Evolutionary conservation across 2,113 vertebrate species (phyloP).

Genomic region (Engystomops pustulosus): DNA sequence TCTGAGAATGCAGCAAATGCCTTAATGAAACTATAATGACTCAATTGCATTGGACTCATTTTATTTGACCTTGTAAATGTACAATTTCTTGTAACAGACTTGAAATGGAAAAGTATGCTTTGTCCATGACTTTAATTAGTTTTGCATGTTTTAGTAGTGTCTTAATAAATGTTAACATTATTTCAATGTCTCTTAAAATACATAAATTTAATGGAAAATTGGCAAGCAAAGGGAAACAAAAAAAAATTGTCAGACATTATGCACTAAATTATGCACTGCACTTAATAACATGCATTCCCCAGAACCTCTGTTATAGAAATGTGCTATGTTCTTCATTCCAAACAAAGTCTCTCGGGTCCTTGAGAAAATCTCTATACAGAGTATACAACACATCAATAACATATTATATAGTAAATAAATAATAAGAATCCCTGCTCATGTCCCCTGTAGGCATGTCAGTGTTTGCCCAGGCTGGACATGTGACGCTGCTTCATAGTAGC

Average conservation of each 20-base stretch:
- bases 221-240: not conserved
- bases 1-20: not conserved
- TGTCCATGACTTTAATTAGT: not conserved
- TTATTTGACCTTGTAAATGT: conserved; percentile 10
- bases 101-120: not conserved
- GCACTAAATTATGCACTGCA: not conserved
- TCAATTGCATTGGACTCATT: not conserved
- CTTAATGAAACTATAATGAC: not conserved
- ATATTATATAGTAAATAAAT: too few relatives aligned
- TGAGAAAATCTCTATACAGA: too few relatives aligned
- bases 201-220: not conserved
- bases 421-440: too few relatives aligned
- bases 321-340: too few relatives aligned
- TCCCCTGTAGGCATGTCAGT: too few relatives aligned
- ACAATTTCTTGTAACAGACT: not conserved
- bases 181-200: not conserved
- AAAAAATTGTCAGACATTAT: too few relatives aligned
- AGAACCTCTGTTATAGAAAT: too few relatives aligned
- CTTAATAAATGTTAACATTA: not conserved
- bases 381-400: too few relatives aligned
- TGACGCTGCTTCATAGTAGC: too few relatives aligned
- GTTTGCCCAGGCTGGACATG: too few relatives aligned
- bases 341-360: too few relatives aligned
- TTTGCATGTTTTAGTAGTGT: not conserved
- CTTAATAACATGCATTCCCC: not conserved